Evolutionary conservation across 2,888 invertebrate species (phyloP).

Genomic region (Ditylenchus weischeri): DNA sequence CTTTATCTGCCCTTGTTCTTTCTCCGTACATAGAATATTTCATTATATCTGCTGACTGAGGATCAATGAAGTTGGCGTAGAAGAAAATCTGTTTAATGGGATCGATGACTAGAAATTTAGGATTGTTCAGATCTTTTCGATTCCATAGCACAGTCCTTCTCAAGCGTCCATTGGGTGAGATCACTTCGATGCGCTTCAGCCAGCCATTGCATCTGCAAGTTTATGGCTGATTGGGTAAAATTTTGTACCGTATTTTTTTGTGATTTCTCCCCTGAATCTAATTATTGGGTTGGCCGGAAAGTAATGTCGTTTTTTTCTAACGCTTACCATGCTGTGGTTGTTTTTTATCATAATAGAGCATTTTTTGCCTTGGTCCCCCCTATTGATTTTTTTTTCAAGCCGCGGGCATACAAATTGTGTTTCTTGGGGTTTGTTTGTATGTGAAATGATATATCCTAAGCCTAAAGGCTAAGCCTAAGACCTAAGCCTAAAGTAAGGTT

Average conservation of each 20-base stretch:
- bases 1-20: not conserved
- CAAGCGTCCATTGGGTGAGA: conserved; percentile 16
- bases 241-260: not conserved
- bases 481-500: no score
- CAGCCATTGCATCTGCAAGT: conserved; percentile 29
- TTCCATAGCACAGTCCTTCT: conserved; percentile 29
- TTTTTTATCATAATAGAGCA: no score
- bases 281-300: no score
- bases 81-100: conserved; percentile 20
- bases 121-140: conserved; percentile 18
- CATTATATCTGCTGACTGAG: conserved; percentile 13
- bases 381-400: no score
- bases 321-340: no score
- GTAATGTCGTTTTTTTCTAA: no score
- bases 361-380: no score
- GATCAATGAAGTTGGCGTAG: conserved; percentile 23
- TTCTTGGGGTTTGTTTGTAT: no score
- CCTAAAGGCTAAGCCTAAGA: no score
- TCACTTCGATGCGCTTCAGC: conserved; percentile 27
- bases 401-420: no score
- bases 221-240: not conserved
- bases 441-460: no score
- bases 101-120: conserved; percentile 28
- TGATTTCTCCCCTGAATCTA: no score
- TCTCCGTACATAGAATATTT: not conserved